Percentiles rank a stretch among this genome's conserved stretches.
Conservation (phyloP, 2,113 vertebrate species). For the Himantopus leucocephalus region DNA sequence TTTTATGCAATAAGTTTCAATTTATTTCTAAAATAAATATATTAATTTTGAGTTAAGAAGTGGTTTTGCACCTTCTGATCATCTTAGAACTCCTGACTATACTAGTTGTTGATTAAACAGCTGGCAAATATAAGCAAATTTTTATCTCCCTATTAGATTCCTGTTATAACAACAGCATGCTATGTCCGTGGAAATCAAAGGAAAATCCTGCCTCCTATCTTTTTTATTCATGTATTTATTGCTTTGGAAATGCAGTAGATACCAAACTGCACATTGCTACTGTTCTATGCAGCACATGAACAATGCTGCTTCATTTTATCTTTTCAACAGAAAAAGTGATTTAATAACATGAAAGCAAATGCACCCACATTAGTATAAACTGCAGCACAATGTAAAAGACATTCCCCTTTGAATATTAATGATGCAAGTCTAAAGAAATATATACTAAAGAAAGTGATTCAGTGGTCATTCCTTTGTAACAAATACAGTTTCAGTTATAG, state of each 20-base stretch:
- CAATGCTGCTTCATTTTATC: background rate
- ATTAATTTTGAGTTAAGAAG: background rate
- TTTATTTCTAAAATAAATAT: background rate
- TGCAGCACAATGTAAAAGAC: constrained; percentile 36
- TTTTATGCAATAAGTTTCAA: background rate
- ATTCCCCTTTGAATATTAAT: constrained; percentile 45
- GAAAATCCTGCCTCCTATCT: background rate
- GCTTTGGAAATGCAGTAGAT: background rate
- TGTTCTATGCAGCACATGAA: background rate
- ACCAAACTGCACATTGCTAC: background rate
- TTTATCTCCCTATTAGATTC: background rate
- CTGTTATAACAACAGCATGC: background rate
- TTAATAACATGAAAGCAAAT: constrained; percentile 43
- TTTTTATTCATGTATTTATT: constrained; percentile 46
- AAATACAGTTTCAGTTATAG: constrained; percentile 44
- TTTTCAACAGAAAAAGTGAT: constrained; percentile 24
- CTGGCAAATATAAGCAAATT: background rate
- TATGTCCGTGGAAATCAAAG: constrained; percentile 30
- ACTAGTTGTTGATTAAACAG: background rate
- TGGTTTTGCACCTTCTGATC: background rate
- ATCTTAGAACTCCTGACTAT: background rate
- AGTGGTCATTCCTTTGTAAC: constrained; percentile 42
- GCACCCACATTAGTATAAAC: constrained; percentile 38
- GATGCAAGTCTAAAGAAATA: constrained; percentile 48
- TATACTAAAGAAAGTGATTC: constrained; percentile 44